Evolutionary conservation across 2,797 vertebrate genomes (phyloP).

Genomic region (Adrianichthys oophorus): DNA sequence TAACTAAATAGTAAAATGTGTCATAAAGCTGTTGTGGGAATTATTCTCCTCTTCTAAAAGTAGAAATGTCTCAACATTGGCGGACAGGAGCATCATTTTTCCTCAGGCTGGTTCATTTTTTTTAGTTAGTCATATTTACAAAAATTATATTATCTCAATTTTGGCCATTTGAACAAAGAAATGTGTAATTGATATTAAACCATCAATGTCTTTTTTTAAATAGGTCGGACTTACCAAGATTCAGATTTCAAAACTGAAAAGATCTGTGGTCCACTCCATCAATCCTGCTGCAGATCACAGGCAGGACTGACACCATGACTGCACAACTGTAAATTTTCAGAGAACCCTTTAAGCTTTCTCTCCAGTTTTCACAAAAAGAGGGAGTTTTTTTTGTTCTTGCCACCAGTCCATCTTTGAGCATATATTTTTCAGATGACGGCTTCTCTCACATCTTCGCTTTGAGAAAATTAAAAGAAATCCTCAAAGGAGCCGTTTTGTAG

Average conservation of each 20-base stretch:
- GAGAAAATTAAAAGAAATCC: constrained; percentile 20
- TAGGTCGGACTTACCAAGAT: constrained; percentile 48
- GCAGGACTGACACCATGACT: constrained; percentile 58
- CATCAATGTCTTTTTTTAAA: too few relatives aligned
- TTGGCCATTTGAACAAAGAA: background rate
- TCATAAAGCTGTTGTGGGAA: too few relatives aligned
- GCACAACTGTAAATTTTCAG: constrained; percentile 67
- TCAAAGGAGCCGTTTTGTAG: constrained; percentile 14
- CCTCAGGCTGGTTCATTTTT: too few relatives aligned
- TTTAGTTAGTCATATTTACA: too few relatives aligned
- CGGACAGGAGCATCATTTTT: too few relatives aligned
- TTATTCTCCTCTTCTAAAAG: too few relatives aligned
- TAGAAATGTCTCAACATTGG: too few relatives aligned
- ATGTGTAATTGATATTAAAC: too few relatives aligned
- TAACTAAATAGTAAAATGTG: too few relatives aligned
- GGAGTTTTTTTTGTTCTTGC: constrained; percentile 1
- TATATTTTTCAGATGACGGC: constrained; percentile 13
- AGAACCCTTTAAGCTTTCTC: constrained; percentile 12
- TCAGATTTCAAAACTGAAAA: constrained; percentile 57
- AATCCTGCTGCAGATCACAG: constrained; percentile 65
- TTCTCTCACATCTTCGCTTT: constrained; percentile 23
- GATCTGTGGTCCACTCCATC: constrained; percentile 37
- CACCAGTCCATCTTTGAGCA: constrained; percentile 15
- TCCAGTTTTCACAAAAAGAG: constrained; percentile 7
- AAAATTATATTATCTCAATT: background rate